Base-by-base conservation (phyloP, 1,140 invertebrate species). In the Heliconius nattereri region DNA sequence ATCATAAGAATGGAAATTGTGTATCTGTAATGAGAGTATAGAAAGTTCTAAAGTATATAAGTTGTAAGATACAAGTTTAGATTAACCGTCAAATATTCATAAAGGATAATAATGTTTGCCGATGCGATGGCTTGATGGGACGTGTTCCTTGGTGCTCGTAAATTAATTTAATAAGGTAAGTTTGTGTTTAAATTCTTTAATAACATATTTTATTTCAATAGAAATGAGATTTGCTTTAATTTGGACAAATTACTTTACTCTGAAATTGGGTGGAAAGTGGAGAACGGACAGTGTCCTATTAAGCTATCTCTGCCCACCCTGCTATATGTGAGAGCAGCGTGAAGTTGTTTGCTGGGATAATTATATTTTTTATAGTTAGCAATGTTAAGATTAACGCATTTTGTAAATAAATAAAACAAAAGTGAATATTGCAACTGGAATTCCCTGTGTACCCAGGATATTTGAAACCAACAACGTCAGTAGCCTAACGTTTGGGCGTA, bases 51-150 rank as follows among this genome's bases (percentile, higher is more conserved):
- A 72, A 73, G 66, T 78, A 78, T 20, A 74, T 78, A 79, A 82
- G 57, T 84, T 80, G 70, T 74, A 75, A 84, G 83, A 84, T 82
- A 78, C 70, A 79, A 84, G 78, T 82, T 83, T 77, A 66, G 79
- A 78, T 83, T 83, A 77, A 76, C 72, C 75, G 75, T 85, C 81
- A 83, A 85, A 83, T 83, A 85, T 85, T 83, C 84, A 84, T 83
- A 78, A 79, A 80, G 76, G 81, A 85, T 85, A 85, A 83, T 85
- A 79, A 83, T 80, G 83, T 84, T 80, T 82, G 81, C 77, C 81
- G 77, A 84, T 80, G 79, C 81, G 77, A 84, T 80, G 79, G 66
- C 66, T 83, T 78, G 79, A 75, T 81, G 79, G 76, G 72, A 81
- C 57, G 71, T 76, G 35, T n/a, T 54, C 54, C 54, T 57, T 57